Evolutionary conservation across 2,113 vertebrate genomes (phyloP), one percentile per base, ranked within the genome.

Genomic region (Desmodus rotundus): DNA sequence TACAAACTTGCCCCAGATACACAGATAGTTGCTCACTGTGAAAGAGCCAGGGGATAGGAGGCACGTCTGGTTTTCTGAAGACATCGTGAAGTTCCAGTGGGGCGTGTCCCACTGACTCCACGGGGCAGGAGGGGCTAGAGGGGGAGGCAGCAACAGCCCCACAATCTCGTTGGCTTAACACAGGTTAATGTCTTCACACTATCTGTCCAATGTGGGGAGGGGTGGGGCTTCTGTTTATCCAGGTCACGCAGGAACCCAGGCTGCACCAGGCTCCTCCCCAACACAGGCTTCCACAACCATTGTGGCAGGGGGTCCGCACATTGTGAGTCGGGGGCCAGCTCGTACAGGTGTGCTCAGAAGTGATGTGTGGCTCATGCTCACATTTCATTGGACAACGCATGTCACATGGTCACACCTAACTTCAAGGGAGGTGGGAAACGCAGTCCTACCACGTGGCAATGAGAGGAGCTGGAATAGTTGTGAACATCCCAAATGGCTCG

Each of bases 231-330:
- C 38, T 45, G 56, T 38, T 90, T 63, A n/a, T 47, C 33, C 3
- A 11, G n/a, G 65, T 73, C 45, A 2, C 56, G 10, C 8, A 31
- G 83, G 82, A 72, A 15, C 20, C 4, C 38, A 45, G 58, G 43
- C 86, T 41, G 24, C 76, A 24, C n/a, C 31, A 43, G 19, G 17
- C 15, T 28, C 20, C 28, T 8, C 56, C 61, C 26, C 50, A 7
- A 5, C 33, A 8, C 0, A 0, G 16, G n/a, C 19, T 17, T 41
- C 54, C 33, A 10, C 5, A 38, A 78, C 22, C 47, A n/a, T 9
- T 43, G 15, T 22, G 61, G 47, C 74, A 33, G 67, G 45, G 52
- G 17, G 22, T 11, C 31, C 5, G 5, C 9, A 10, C 0, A 0
- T 33, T 1, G n/a, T 15, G 4, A 36, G 10, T 33, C 58, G 12